A percentile compares a stretch with the other conserved stretches of the same genome.
Evolutionary conservation across 2,888 invertebrate genomes (phyloP).

Genomic region (Himalopsyche japonica): DNA sequence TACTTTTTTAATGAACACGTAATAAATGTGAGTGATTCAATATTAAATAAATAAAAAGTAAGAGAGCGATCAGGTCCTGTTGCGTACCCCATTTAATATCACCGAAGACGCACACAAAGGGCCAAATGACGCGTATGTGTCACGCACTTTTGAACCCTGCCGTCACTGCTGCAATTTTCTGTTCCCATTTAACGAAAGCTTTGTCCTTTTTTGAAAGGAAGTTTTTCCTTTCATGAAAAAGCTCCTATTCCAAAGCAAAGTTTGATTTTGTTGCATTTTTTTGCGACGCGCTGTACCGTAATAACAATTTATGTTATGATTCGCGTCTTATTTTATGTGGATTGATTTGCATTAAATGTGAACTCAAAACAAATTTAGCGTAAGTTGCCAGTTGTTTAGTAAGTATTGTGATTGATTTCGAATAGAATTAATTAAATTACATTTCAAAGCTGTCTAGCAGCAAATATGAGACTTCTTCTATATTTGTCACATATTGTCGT

Average conservation of each 20-base stretch:
- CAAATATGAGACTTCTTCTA: too few species aligned
- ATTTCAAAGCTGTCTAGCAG: too few species aligned
- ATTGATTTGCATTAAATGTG: too few species aligned
- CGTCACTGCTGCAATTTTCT: not conserved
- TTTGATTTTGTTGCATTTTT: not conserved
- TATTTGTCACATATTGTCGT: too few species aligned
- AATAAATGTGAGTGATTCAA: too few species aligned
- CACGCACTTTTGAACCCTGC: not conserved
- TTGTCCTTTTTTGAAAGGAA: not conserved
- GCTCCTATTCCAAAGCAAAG: not conserved
- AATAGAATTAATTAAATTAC: too few species aligned
- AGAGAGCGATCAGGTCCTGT: not conserved
- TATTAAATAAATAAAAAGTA: too few species aligned
- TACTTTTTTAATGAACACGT: too few species aligned
- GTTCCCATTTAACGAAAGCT: conserved; percentile 9
- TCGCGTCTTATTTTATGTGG: not conserved
- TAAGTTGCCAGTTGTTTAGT: too few species aligned
- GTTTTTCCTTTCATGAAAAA: not conserved
- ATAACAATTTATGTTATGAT: not conserved
- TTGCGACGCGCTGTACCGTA: not conserved
- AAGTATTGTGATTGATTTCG: too few species aligned
- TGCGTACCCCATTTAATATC: not conserved
- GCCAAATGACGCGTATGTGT: conserved; percentile 1
- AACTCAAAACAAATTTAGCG: too few species aligned
- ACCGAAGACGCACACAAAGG: conserved; percentile 10